Evolutionary conservation across 2,888 invertebrate species (phyloP).

Genomic region (Tanytarsus gracilentus): DNA sequence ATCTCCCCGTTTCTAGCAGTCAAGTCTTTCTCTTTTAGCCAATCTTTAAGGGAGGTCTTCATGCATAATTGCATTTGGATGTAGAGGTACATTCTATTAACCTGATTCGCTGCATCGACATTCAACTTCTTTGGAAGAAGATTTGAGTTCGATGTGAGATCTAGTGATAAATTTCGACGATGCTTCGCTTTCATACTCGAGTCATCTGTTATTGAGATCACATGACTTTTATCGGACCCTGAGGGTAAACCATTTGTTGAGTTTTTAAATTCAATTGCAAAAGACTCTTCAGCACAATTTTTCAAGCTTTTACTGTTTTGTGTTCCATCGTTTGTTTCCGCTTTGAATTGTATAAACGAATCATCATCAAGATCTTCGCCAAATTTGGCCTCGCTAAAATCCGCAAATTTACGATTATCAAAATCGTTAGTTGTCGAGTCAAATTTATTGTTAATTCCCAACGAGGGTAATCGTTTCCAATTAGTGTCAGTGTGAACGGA

Average conservation of each 20-base stretch:
- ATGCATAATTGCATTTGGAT: constrained; percentile 97
- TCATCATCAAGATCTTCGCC: constrained; percentile 34
- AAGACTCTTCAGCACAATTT: constrained; percentile 36
- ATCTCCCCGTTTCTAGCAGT: constrained; percentile 46
- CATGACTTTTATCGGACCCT: neutral
- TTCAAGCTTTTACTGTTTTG: neutral
- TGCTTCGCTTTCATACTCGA: constrained; percentile 33
- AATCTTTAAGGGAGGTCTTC: constrained; percentile 80
- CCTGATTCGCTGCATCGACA: constrained; percentile 26
- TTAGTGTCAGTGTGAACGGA: neutral
- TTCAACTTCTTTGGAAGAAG: neutral
- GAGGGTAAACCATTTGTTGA: constrained; percentile 31
- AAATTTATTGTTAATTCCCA: too few relatives aligned
- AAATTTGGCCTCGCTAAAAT: constrained; percentile 25
- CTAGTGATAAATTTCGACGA: constrained; percentile 40
- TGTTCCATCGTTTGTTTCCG: constrained; percentile 35
- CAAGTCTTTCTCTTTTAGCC: constrained; percentile 59
- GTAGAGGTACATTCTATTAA: constrained; percentile 65
- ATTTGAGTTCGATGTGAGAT: constrained; percentile 32
- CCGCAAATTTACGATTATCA: neutral
- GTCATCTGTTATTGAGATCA: constrained; percentile 7
- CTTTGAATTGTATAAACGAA: constrained; percentile 39
- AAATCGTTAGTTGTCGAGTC: too few relatives aligned
- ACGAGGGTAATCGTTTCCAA: too few relatives aligned
- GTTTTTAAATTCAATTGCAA: constrained; percentile 42